Evolutionary conservation across 2,113 vertebrate genomes (phyloP), one percentile per base, ranked within the genome.

Genomic region (Xiphophorus couchianus): DNA sequence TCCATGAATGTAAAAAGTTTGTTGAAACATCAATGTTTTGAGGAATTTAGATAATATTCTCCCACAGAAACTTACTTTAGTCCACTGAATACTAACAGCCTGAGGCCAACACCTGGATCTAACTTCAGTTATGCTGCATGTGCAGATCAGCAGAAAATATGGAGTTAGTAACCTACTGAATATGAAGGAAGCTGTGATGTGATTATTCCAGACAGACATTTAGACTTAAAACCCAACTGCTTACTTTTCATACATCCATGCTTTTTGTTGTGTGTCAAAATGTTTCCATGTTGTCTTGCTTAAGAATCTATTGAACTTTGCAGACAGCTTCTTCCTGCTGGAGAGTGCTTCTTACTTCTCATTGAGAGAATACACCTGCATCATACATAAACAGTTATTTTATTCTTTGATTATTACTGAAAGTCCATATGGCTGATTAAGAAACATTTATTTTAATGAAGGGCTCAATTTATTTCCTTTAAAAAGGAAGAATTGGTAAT

Each of bases 21-120:
- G 66, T 81, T 69, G 44, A 63, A 62, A 66, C 33, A 25, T 69
- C 11, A 58, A 68, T 71, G 42, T 80, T 83, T 90, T 75, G 75
- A 75, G 64, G 76, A 85, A 88, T 92, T 91, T 92, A 69, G 82
- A 85, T 86, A 86, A 81, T 33, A 84, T 71, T 69, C 76, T 73
- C 44, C 3, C 66, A 81, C 69, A 28, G 70, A 67, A 66, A 81
- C 85, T 84, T 29, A 71, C 74, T 88, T 74, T 51, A 25, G 0
- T 62, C 62, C 13, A 33, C 74, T 66, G 8, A 61, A 66, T 39
- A 29, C 74, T 74, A 78, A 79, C 25, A 58, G 42, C 65, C 85
- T 85, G 39, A 66, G 70, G 33, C 35, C 19, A 48, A 76, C 29
- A 74, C 29, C 33, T 62, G 78, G 74, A 88, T 87, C 83, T 82